Conservation (phyloP, 1,140 invertebrate species). For the Drosophila melanogaster region Release_6_plus_ISO1_MT NT_033777.3:10973001-10973500, state of each 20-base stretch:
- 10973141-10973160: constrained; percentile 69
- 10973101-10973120: constrained; percentile 56
- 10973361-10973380: constrained; percentile 19
- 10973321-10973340: constrained; percentile 57
- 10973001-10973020: constrained; percentile 14
- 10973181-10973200: constrained; percentile 77
- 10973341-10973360: constrained; percentile 61
- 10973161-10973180: constrained; percentile 81
- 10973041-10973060: constrained; percentile 62
- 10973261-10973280: constrained; percentile 78
- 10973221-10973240: constrained; percentile 23
- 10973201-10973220: constrained; percentile 34
- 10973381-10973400: constrained; percentile 28
- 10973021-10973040: constrained; percentile 20
- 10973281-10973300: constrained; percentile 66
- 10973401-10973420: background rate
- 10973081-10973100: constrained; percentile 79
- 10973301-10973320: constrained; percentile 51
- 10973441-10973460: constrained; percentile 21
- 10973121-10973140: constrained; percentile 19
- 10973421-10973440: background rate
- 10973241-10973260: constrained; percentile 51
- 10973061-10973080: constrained; percentile 66
- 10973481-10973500: background rate
- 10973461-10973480: background rate